Conservation (phyloP, 2,113 vertebrate genomes). For the Percina caprodes region DNA sequence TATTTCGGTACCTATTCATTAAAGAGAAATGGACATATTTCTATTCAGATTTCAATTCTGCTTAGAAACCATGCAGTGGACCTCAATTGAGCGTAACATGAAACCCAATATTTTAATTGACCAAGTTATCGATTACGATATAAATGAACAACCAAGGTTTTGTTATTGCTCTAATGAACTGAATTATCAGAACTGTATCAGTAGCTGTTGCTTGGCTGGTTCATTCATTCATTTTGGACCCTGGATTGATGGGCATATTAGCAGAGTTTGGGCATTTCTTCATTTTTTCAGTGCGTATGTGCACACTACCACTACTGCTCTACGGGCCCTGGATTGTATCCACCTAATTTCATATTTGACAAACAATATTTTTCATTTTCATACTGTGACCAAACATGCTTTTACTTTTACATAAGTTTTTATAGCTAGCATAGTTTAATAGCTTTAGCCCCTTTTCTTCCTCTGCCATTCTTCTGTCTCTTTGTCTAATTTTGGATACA, state of each 20-base stretch:
- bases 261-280: no score
- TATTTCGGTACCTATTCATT: no score
- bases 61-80: background rate
- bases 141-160: background rate
- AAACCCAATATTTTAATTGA: no score
- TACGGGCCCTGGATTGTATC: constrained; percentile 11
- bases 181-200: background rate
- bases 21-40: background rate
- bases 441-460: background rate
- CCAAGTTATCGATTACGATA: background rate
- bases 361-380: constrained; percentile 22
- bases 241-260: background rate
- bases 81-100: background rate
- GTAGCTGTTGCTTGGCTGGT: background rate
- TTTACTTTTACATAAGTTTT: background rate
- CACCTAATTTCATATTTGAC: constrained; percentile 21
- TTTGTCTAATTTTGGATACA: constrained; percentile 9
- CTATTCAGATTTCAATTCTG: background rate
- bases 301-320: no score
- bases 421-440: background rate
- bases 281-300: no score
- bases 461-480: background rate
- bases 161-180: background rate
- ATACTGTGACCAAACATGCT: constrained; percentile 7
- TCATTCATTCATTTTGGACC: constrained; percentile 23